Evolutionary conservation across 2,888 invertebrate genomes (phyloP), one percentile per base, ranked within the genome.

Genomic region (Cephonodes hylas): DNA sequence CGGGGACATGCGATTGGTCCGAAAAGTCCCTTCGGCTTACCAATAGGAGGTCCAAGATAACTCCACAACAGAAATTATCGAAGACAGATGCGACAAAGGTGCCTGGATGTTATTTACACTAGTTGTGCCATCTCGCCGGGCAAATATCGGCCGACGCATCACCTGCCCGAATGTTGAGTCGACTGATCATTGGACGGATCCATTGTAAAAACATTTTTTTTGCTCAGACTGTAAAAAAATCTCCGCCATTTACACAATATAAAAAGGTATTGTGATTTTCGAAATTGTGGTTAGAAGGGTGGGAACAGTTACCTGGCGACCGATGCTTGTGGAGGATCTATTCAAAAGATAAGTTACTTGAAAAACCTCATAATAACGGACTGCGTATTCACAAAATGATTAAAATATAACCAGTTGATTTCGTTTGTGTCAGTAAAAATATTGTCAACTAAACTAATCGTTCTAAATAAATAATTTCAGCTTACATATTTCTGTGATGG

Each of bases 21-120:
- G 74, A 74, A 76, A 60, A 64, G 61, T 62, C 64, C 64, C 65
- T 62, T 64, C 63, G 65, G 58, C 61, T 76, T 79, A 70, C 89
- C 88, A 89, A 89, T 89, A 66, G 75, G 71, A 73, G 59, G 63
- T 66, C 60, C 59, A 64, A 77, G 88, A 88, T 88, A 86, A 84
- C 77, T 68, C 76, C 75, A 76, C 74, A 73, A 65, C 72, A 70
- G 69, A 74, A 71, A 31, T 53, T 18, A 53, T 53, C 10, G 53
- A 18, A 74, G 82, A 79, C 87, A 88, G 87, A 87, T 88, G 86
- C 80, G 80, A 63, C 73, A 76, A 84, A 83, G 81, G 78, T 86
- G 85, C 85, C 65, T 48, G 60, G 62, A 59, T 59, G 69, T 64
- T 83, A 70, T 80, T 81, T 78, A 74, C 74, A 64, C 67, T 70